phyloP scores from a whole-genome alignment of 2,888 invertebrate species.

The Epinotia bilunana region DNA sequence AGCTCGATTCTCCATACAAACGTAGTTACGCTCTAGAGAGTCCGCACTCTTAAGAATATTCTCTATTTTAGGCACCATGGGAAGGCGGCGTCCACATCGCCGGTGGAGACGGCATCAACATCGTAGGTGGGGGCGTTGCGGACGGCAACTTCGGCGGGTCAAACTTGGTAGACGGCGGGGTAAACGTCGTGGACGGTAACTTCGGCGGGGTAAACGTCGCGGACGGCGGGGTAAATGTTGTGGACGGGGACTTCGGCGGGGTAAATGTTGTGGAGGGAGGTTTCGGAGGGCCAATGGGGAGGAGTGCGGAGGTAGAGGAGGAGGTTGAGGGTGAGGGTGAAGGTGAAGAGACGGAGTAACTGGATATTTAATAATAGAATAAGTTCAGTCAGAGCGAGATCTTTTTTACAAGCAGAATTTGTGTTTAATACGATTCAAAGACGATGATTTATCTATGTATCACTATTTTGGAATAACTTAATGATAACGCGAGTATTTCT shows the following conservation, averaged over 20 bases:
- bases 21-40: too few species aligned
- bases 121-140: constrained; percentile 30
- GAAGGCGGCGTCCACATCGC: constrained; percentile 33
- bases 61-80: constrained; percentile 38
- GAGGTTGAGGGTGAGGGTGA: constrained; percentile 1
- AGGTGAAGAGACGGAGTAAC: not conserved
- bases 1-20: too few species aligned
- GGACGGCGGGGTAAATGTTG: constrained; percentile 33
- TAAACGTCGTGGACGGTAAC: not conserved
- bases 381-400: not conserved
- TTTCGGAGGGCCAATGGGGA: not conserved
- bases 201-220: constrained; percentile 7
- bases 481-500: too few species aligned
- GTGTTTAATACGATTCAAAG: too few species aligned
- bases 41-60: not conserved
- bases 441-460: too few species aligned
- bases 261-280: constrained; percentile 9
- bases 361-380: not conserved
- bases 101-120: not conserved
- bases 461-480: too few species aligned
- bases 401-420: too few species aligned
- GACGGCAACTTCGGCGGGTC: constrained; percentile 18
- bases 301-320: constrained; percentile 10
- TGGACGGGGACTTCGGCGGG: constrained; percentile 39
- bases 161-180: not conserved